These are phyloP conservation scores for Agonopterix heracliana DNA, from an alignment of 2,888 invertebrate genomes.

Conservation along the genomic window DNA sequence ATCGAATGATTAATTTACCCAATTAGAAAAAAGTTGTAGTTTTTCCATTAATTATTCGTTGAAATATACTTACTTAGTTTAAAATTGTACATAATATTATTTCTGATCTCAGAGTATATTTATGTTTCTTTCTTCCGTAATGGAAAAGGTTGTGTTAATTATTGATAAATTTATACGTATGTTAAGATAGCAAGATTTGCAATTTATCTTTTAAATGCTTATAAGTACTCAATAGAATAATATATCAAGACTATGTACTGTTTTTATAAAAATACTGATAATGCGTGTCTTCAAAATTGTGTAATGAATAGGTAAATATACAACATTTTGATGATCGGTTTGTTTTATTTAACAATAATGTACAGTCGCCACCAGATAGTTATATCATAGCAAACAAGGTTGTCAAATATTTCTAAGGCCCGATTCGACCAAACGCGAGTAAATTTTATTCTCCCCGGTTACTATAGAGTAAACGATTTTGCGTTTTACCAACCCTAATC, in stretches of 20 bases:
- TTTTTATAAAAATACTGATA: conserved; percentile 10
- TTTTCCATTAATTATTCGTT: too few species aligned
- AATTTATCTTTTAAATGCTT: conserved; percentile 4
- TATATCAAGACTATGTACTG: conserved; percentile 17
- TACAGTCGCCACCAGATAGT: too few species aligned
- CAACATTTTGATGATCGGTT: conserved; percentile 46
- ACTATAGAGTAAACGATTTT: too few species aligned
- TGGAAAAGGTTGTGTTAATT: conserved; percentile 42
- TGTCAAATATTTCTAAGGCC: too few species aligned
- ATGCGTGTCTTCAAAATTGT: conserved; percentile 19
- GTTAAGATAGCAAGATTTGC: conserved; percentile 1
- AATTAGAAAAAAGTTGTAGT: too few species aligned
- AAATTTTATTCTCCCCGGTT: too few species aligned
- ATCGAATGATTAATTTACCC: background rate
- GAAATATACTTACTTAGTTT: too few species aligned
- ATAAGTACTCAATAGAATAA: background rate
- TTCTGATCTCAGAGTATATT: too few species aligned
- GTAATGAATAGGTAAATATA: conserved; percentile 47
- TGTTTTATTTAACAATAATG: conserved; percentile 21
- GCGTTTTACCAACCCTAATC: too few species aligned
- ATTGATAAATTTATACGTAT: conserved; percentile 8
- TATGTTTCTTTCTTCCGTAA: conserved; percentile 17
- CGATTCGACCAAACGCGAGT: too few species aligned
- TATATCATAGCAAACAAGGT: too few species aligned
- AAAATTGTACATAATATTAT: too few species aligned